These are phyloP conservation scores for Poeciliopsis infans DNA, from an alignment of 2,797 vertebrate genomes.

Conservation along the genomic window DNA sequence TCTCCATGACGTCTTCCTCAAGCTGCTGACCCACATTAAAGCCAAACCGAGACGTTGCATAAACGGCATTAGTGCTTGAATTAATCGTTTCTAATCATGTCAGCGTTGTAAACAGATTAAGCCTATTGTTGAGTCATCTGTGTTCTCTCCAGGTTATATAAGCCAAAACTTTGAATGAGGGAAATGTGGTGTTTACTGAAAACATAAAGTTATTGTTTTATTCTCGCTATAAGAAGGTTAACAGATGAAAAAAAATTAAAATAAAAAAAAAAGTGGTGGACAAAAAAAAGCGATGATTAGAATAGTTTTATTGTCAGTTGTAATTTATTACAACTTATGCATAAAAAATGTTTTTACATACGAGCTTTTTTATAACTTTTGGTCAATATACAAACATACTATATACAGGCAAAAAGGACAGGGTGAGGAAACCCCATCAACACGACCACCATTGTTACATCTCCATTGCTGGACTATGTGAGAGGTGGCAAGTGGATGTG, in stretches of 20 bases:
- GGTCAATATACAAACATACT: slow-evolving; percentile 67
- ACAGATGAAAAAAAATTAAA: background rate
- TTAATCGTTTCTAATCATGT: slow-evolving; percentile 59
- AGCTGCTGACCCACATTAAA: slow-evolving; percentile 42
- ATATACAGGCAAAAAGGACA: slow-evolving; percentile 50
- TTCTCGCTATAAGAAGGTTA: background rate
- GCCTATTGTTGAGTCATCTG: slow-evolving; percentile 31
- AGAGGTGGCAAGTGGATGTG: slow-evolving; percentile 39
- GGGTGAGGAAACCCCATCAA: slow-evolving; percentile 32
- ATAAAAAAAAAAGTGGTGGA: background rate
- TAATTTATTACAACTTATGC: slow-evolving; percentile 46
- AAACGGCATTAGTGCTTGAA: slow-evolving; percentile 44
- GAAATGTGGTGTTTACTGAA: background rate
- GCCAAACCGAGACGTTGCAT: slow-evolving; percentile 46
- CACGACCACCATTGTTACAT: slow-evolving; percentile 51
- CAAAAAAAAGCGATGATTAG: slow-evolving; percentile 11
- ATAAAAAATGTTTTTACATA: slow-evolving; percentile 59
- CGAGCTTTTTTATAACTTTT: slow-evolving; percentile 45
- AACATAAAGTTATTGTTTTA: background rate
- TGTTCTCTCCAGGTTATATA: slow-evolving; percentile 25
- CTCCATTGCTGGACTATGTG: slow-evolving; percentile 47
- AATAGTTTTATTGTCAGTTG: slow-evolving; percentile 40
- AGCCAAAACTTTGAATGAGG: slow-evolving; percentile 8
- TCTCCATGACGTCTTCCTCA: slow-evolving; percentile 5
- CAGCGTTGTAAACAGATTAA: slow-evolving; percentile 52